These are phyloP conservation scores for Muntiacus reevesi DNA, from an alignment of 2,113 vertebrate genomes.

Conservation along the genomic window DNA sequence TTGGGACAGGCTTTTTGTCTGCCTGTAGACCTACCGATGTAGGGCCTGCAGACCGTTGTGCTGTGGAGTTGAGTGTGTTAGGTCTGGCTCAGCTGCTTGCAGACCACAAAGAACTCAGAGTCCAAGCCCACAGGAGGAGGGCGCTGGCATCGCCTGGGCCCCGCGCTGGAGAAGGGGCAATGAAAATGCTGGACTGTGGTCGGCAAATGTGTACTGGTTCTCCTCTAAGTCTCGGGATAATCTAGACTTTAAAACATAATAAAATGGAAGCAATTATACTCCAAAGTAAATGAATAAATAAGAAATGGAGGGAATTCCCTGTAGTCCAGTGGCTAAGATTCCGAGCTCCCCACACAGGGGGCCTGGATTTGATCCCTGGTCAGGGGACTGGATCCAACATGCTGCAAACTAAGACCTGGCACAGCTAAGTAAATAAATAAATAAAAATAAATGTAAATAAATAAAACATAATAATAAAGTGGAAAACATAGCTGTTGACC, in stretches of 20 bases:
- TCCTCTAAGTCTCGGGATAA: background rate
- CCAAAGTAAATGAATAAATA: background rate
- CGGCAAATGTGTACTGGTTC: background rate
- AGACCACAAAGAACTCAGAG: background rate
- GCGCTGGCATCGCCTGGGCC: accelerated
- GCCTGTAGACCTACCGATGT: background rate
- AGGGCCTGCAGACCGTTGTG: background rate
- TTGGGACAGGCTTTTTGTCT: background rate
- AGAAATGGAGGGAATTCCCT: background rate
- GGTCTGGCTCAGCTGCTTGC: background rate
- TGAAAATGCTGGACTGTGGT: background rate
- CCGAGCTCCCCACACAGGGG: background rate
- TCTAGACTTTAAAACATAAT: background rate
- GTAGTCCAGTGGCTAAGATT: background rate
- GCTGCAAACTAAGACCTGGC: background rate
- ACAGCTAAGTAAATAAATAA: background rate
- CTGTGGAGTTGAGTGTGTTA: background rate
- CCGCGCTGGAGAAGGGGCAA: background rate
- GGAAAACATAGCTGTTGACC: background rate
- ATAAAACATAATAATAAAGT: background rate
- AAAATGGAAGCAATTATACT: background rate
- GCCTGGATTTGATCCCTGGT: background rate
- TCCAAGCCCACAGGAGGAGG: background rate
- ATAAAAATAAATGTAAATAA: background rate
- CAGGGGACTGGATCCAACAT: background rate